Evolutionary conservation across 64 coral and sea anemone species (phyloP).

Genomic region (Platygyra sinensis): DNA sequence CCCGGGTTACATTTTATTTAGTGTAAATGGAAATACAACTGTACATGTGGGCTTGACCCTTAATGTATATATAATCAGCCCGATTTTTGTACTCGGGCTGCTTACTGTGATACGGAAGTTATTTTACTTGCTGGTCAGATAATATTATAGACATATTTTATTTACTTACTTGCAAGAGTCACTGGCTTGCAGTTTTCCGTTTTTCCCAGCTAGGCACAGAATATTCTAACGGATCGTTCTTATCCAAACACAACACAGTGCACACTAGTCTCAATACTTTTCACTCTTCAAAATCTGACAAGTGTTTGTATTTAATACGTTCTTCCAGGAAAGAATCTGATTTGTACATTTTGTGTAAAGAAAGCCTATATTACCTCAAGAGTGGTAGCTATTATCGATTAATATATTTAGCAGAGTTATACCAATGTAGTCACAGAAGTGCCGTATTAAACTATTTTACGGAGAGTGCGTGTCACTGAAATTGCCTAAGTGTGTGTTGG

Average conservation of each 20-base stretch:
- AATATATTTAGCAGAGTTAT: constrained; percentile 36
- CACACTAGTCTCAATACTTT: neutral
- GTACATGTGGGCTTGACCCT: constrained; percentile 20
- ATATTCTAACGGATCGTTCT: neutral
- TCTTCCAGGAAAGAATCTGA: neutral
- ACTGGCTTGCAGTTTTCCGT: neutral
- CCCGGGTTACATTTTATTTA: constrained; percentile 12
- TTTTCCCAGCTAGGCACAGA: neutral
- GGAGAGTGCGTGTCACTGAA: neutral
- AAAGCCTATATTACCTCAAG: neutral
- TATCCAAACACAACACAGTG: neutral
- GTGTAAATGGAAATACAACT: neutral
- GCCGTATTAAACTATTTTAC: constrained; percentile 38
- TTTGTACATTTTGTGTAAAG: neutral
- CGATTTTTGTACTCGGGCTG: neutral
- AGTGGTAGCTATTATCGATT: neutral
- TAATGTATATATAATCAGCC: constrained; percentile 35
- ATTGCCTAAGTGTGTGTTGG: neutral
- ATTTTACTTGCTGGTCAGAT: neutral
- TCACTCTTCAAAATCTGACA: neutral
- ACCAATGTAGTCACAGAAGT: constrained; percentile 5
- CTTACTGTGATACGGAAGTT: constrained; percentile 3
- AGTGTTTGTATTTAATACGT: neutral
- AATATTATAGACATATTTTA: neutral
- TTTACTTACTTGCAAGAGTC: neutral